Evolutionary conservation across 2,797 vertebrate genomes (phyloP).

Genomic region (Acestrorhynchus altus): DNA sequence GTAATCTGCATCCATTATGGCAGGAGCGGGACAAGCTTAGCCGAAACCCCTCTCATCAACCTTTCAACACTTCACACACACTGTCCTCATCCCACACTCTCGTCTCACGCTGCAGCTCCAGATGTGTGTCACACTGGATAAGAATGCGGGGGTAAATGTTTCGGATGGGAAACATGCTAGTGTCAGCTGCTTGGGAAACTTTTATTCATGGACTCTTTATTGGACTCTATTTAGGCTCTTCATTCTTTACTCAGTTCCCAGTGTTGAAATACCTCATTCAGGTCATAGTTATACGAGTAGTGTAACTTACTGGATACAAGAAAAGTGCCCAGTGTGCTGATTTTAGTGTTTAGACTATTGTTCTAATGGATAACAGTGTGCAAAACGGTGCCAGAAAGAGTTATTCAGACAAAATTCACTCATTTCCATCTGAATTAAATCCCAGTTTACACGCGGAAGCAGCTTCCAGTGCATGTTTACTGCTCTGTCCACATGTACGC

Average conservation of each 20-base stretch:
- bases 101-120: neutral
- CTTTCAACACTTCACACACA: slow-evolving; percentile 13
- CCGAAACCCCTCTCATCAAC: slow-evolving; percentile 2
- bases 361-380: too few species aligned
- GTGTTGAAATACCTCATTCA: neutral
- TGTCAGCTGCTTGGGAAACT: slow-evolving; percentile 25
- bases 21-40: slow-evolving; percentile 8
- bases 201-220: neutral
- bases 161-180: slow-evolving; percentile 12
- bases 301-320: neutral
- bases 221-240: neutral
- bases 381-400: too few species aligned
- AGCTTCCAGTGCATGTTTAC: too few species aligned
- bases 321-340: too few species aligned
- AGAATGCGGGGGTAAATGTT: neutral
- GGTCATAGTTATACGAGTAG: neutral
- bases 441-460: too few species aligned
- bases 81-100: slow-evolving; percentile 4
- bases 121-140: slow-evolving; percentile 7
- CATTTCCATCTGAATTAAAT: too few species aligned
- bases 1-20: slow-evolving; percentile 33
- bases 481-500: too few species aligned
- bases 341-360: too few species aligned
- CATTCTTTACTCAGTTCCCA: neutral
- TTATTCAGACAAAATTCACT: too few species aligned